Base-by-base conservation (phyloP, 1,140 invertebrate genomes). In the Plodia interpunctella region DNA sequence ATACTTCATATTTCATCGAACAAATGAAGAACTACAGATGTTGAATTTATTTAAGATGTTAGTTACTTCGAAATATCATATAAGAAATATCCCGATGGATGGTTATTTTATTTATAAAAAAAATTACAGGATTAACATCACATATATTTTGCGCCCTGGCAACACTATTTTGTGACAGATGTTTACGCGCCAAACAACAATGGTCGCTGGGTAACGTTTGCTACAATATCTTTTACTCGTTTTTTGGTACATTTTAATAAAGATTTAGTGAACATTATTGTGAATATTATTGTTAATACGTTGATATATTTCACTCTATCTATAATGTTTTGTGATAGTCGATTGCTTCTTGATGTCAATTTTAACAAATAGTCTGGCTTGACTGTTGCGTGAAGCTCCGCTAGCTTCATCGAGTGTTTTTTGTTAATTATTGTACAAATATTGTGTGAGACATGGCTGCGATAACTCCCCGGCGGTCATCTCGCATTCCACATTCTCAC, bases 101-200 rank as follows among this genome's bases (percentile, higher is more conserved):
- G n/a, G n/a, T n/a, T n/a, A n/a, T n/a, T n/a, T n/a, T n/a, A n/a
- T n/a, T n/a, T n/a, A n/a, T n/a, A n/a, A n/a, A n/a, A n/a, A n/a
- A n/a, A n/a, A n/a, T n/a, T n/a, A n/a, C n/a, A n/a, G n/a, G n/a
- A n/a, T n/a, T n/a, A n/a, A n/a, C n/a, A n/a, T n/a, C n/a, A n/a
- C 21, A 6, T 25, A 6, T 25, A 6, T 25, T 2, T 25, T 9
- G 30, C 11, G 2, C 10, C 11, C 1, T 66, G 63, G 72, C 65
- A 74, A 68, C 59, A 68, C 60, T 57, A 10, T 32, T 32, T 9
- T 32, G 44, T 85, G 85, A 88, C 86, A 87, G 80, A 70, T 87
- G 83, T 87, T 88, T 88, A 88, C 83, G 86, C 86, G 86, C 86
- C 86, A 88, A 88, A 86, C 83, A 88, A 79, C 70, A 83, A 80